A percentile compares a stretch with the other conserved stretches of the same genome.
Conservation (phyloP, 2,888 invertebrate genomes). For the Apoda limacodes region DNA sequence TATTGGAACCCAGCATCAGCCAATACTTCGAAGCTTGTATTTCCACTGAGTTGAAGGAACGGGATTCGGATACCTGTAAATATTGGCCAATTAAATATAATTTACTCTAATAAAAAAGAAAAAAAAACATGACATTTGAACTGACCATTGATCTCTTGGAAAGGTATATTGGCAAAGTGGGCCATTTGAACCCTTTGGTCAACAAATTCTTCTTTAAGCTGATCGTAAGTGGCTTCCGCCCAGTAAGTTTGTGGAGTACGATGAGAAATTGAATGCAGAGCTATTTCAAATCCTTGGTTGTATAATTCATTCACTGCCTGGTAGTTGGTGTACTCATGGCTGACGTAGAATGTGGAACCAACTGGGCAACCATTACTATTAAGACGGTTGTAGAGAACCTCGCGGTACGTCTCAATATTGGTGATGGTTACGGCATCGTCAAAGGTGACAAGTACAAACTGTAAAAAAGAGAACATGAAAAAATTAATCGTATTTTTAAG, state of each 20-base stretch:
- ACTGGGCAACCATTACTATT: slow-evolving; percentile 76
- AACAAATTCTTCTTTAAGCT: slow-evolving; percentile 67
- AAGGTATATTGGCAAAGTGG: slow-evolving; percentile 66
- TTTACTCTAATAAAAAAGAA: no score
- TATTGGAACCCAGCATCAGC: slow-evolving; percentile 57
- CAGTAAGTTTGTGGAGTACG: slow-evolving; percentile 67
- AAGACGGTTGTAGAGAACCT: slow-evolving; percentile 52
- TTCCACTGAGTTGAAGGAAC: slow-evolving; percentile 66
- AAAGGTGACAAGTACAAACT: slow-evolving; percentile 77
- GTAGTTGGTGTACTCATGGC: slow-evolving; percentile 81
- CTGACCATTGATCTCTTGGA: slow-evolving; percentile 39
- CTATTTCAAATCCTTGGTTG: slow-evolving; percentile 73
- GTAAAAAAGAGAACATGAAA: slow-evolving; percentile 24
- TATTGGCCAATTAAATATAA: no score
- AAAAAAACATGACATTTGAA: no score
- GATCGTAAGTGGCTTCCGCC: slow-evolving; percentile 61
- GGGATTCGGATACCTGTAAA: slow-evolving; percentile 59
- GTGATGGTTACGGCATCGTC: slow-evolving; percentile 72
- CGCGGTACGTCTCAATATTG: slow-evolving; percentile 66
- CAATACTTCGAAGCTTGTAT: slow-evolving; percentile 68
- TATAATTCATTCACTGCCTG: slow-evolving; percentile 70
- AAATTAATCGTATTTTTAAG: no score
- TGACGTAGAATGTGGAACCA: slow-evolving; percentile 76
- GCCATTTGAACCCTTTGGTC: slow-evolving; percentile 66
- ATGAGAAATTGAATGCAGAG: slow-evolving; percentile 76